phyloP scores from a whole-genome alignment of 2,113 vertebrate genomes.

The Panthera tigris region DNA sequence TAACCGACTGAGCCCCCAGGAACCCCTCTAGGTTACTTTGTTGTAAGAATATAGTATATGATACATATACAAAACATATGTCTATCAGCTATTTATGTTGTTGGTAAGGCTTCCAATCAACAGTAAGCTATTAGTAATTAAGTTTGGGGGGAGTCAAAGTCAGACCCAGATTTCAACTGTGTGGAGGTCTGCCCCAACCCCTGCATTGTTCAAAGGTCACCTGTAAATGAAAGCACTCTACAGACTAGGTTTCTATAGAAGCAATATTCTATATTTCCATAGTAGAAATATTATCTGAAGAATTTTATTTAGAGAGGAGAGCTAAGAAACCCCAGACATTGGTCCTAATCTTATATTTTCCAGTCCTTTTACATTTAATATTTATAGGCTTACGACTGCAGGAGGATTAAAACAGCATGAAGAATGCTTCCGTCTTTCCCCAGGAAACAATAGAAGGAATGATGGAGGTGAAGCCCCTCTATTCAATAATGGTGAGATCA shows the following conservation, averaged over 20 bases:
- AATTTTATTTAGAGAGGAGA: background rate
- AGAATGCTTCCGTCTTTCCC: background rate
- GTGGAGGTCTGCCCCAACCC: background rate
- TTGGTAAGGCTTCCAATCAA: background rate
- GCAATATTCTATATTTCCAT: background rate
- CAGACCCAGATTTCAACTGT: background rate
- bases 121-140: background rate
- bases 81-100: background rate
- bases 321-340: background rate
- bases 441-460: background rate
- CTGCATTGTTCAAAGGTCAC: background rate
- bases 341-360: background rate
- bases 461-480: background rate
- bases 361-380: background rate
- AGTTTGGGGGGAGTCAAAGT: background rate
- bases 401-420: background rate
- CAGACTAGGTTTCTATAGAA: background rate
- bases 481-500: background rate
- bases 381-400: background rate
- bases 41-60: background rate
- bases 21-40: background rate
- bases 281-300: background rate
- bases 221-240: background rate
- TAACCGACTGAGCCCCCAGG: too few species aligned
- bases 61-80: background rate